A percentile compares a stretch with the other conserved stretches of the same genome.
phyloP scores from a whole-genome alignment of 1,140 invertebrate genomes.

The Eriocheir sinensis region DNA sequence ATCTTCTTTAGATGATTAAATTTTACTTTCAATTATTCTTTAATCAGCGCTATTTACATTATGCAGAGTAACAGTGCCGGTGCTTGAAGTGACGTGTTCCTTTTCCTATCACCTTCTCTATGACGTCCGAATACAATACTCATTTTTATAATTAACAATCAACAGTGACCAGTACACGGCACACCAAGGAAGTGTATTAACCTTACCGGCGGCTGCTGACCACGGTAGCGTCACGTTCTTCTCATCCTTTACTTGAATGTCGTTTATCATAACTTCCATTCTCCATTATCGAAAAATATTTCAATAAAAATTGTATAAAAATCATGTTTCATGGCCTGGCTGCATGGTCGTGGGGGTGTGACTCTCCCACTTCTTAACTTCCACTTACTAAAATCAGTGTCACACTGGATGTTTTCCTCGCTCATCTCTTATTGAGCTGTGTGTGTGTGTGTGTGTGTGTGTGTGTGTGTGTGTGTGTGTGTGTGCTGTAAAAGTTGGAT shows the following conservation, averaged over 20 bases:
- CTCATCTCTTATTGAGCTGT: not conserved
- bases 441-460: conserved; percentile 35
- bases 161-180: not conserved
- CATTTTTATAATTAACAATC: not conserved
- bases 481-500: not conserved
- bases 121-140: not conserved
- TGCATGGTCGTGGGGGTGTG: not conserved
- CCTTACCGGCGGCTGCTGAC: not conserved
- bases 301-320: not conserved
- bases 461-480: conserved; percentile 35
- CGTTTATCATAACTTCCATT: conserved; percentile 6
- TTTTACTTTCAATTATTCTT: too few relatives aligned
- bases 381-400: too few relatives aligned
- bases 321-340: not conserved
- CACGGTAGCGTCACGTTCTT: not conserved
- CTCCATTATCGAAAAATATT: not conserved
- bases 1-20: too few relatives aligned
- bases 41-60: too few relatives aligned
- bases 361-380: too few relatives aligned
- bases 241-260: not conserved
- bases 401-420: too few relatives aligned
- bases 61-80: not conserved
- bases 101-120: not conserved
- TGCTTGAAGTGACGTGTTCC: not conserved
- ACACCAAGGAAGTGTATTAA: not conserved